phyloP scores from a whole-genome alignment of 2,797 vertebrate genomes.

The Enteromius argenteus region DNA sequence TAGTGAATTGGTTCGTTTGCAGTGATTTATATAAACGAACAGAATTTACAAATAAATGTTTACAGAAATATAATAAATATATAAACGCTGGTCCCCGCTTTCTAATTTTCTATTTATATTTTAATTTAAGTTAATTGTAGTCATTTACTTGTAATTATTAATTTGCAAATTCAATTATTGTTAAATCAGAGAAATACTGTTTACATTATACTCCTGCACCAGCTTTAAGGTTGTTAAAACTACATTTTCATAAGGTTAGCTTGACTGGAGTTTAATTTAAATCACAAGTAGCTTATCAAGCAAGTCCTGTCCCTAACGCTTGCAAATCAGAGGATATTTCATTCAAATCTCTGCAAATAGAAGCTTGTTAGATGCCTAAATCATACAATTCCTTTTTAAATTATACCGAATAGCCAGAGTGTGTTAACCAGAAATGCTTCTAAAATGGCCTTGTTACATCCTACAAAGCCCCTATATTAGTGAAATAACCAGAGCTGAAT shows the following conservation, averaged over 20 bases:
- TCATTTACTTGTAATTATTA: too few relatives aligned
- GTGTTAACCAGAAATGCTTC: neutral
- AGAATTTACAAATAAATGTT: neutral
- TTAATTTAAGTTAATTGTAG: too few relatives aligned
- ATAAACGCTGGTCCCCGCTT: neutral
- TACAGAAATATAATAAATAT: neutral
- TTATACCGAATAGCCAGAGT: neutral
- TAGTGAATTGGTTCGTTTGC: neutral
- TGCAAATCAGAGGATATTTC: neutral
- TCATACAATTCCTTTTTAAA: neutral
- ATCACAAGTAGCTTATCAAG: neutral
- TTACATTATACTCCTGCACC: neutral
- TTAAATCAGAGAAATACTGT: neutral
- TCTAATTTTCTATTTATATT: neutral
- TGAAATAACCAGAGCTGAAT: neutral
- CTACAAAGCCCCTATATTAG: constrained; percentile 1
- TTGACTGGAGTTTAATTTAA: neutral
- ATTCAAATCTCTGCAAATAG: constrained; percentile 7
- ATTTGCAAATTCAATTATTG: neutral
- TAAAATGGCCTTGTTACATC: neutral
- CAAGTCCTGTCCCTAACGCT: neutral
- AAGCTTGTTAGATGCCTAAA: constrained; percentile 3
- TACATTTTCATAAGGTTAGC: neutral
- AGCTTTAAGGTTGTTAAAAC: neutral
- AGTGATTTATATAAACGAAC: neutral